Evolutionary conservation across 2,797 vertebrate genomes (phyloP).

Genomic region (Antrozous pallidus): DNA sequence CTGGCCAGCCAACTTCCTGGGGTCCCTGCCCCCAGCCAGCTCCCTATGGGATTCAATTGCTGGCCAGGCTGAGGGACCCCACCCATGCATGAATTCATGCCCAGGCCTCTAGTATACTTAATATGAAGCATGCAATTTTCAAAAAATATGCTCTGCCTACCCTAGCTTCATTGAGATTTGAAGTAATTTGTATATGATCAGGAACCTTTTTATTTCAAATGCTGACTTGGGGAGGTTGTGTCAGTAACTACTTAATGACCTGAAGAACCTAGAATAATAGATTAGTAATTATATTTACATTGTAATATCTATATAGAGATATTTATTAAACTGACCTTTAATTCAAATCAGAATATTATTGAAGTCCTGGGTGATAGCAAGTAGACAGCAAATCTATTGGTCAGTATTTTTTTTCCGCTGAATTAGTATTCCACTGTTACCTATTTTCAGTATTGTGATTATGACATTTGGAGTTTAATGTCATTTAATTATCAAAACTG

Average conservation of each 20-base stretch:
- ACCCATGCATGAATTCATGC: too few relatives aligned
- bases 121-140: neutral
- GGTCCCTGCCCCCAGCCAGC: too few relatives aligned
- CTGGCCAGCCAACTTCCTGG: too few relatives aligned
- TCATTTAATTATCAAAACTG: conserved; percentile 67
- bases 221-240: conserved; percentile 18
- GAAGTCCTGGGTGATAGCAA: conserved; percentile 1
- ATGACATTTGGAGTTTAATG: neutral
- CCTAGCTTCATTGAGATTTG: conserved; percentile 13
- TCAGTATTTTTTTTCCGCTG: neutral
- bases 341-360: conserved; percentile 48
- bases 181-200: conserved; percentile 65
- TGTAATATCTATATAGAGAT: conserved; percentile 29
- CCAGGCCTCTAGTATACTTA: neutral
- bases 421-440: conserved; percentile 29
- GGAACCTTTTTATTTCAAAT: conserved; percentile 59
- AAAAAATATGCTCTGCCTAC: conserved; percentile 34
- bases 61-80: too few relatives aligned
- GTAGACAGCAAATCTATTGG: conserved; percentile 27
- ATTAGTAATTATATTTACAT: conserved; percentile 52
- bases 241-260: conserved; percentile 39
- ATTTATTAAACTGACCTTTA: conserved; percentile 58
- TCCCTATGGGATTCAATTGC: too few relatives aligned
- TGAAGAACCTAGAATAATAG: conserved; percentile 40
- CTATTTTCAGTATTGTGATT: conserved; percentile 48